Percentiles rank a stretch among this genome's conserved stretches.
Conservation (phyloP, 2,797 vertebrate genomes). For the Mormyrops boulengeri region DNA sequence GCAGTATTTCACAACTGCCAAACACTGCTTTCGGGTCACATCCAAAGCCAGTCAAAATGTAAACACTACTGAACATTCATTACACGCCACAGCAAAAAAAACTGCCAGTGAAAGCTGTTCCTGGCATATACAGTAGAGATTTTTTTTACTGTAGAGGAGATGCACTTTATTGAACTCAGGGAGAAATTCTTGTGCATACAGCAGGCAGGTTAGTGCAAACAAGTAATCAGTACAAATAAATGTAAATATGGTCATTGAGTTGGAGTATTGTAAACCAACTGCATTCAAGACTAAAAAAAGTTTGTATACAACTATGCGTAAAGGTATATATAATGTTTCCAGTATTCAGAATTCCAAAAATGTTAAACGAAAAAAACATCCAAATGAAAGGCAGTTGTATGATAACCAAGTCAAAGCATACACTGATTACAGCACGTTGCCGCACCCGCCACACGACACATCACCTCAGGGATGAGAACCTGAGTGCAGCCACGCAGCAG, state of each 20-base stretch:
- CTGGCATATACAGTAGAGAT: background rate
- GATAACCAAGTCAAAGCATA: background rate
- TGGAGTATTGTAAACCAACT: background rate
- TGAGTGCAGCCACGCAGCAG: background rate
- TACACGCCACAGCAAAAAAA: background rate
- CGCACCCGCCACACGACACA: background rate
- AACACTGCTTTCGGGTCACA: background rate
- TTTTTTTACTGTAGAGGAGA: background rate
- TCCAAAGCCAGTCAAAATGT: background rate
- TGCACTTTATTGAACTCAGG: background rate
- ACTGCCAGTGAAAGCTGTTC: background rate
- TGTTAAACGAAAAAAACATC: background rate
- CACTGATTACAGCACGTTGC: background rate
- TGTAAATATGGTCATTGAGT: background rate
- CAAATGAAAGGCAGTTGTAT: background rate
- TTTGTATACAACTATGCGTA: background rate
- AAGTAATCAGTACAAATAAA: background rate
- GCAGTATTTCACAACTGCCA: background rate
- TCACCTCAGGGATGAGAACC: background rate
- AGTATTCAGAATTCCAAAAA: background rate
- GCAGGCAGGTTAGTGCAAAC: background rate
- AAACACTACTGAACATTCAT: background rate
- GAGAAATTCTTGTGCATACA: background rate
- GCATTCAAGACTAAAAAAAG: background rate
- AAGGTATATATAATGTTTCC: background rate